Conservation (phyloP, 2,888 invertebrate genomes). For the Papilio gigon region DNA sequence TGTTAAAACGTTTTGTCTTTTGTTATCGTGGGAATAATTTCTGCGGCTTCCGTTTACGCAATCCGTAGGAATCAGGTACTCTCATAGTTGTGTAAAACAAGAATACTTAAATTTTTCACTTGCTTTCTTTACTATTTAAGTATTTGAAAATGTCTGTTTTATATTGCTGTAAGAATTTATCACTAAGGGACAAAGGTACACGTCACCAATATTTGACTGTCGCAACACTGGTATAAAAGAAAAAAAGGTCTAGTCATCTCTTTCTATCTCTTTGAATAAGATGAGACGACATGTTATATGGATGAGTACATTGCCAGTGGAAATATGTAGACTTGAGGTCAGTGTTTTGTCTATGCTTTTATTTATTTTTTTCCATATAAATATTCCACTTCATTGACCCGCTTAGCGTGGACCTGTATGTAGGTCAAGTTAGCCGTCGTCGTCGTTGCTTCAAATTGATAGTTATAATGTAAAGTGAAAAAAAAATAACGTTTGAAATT, state of each 20-base stretch:
- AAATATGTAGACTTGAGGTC: not conserved
- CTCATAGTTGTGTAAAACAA: conserved; percentile 20
- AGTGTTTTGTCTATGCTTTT: not conserved
- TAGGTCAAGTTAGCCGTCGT: conserved; percentile 26
- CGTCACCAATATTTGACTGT: too few species aligned
- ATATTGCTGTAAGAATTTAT: too few species aligned
- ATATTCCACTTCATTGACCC: conserved; percentile 27
- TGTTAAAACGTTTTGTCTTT: conserved; percentile 25
- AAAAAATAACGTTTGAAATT: not conserved
- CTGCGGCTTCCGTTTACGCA: conserved; percentile 28
- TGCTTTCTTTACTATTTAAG: not conserved
- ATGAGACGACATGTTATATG: too few species aligned
- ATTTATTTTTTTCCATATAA: conserved; percentile 11
- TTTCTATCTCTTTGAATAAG: too few species aligned
- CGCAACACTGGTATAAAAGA: too few species aligned
- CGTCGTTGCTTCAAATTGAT: conserved; percentile 6
- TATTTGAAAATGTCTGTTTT: too few species aligned
- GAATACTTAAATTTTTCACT: not conserved
- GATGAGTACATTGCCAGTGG: not conserved
- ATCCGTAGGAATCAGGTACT: conserved; percentile 11
- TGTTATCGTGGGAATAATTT: conserved; percentile 34
- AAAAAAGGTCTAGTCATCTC: too few species aligned
- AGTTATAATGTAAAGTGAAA: conserved; percentile 16
- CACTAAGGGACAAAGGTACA: too few species aligned
- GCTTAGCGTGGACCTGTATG: conserved; percentile 21